Base-by-base conservation (phyloP, 2,888 invertebrate genomes). In the Lasiommata megera region DNA sequence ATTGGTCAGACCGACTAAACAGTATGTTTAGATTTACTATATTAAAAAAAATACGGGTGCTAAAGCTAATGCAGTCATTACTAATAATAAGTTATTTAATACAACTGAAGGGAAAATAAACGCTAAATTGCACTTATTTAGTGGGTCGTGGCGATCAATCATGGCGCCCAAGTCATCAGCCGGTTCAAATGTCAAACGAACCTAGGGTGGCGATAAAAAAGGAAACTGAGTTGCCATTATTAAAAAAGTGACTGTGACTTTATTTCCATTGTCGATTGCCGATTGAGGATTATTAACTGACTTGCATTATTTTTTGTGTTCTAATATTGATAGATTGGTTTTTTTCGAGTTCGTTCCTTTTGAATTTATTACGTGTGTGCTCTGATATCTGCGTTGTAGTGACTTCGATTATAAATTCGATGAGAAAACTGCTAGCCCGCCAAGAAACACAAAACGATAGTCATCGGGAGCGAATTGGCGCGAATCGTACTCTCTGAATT, bases 211-310 rank as follows among this genome's bases (percentile, higher is more conserved):
- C 84, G 82, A 84, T 87, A 88, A 89, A 88, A 88, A 77, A 82
- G 83, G 82, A 84, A 84, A 82, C 80, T 77, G 74, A 82, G 83
- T 82, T 84, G 88, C 88, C 79, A 87, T 88, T 89, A 89, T 90
- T 90, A 90, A 90, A 90, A 90, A 90, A 90, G 84, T 89, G 89
- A 90, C 90, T 88, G 84, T 84, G 84, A 89, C 88, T 89, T 88
- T 90, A 90, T 90, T 90, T 87, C 89, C 77, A 90, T 90, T 90
- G 90, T 90, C 79, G 84, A 89, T 82, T 88, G 87, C 84, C 86
- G 85, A 88, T 89, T 88, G 86, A 79, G 88, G 85, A 88, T 90
- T 90, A 90, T 89, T 88, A 89, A 87, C 86, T 90, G 90, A 90
- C 90, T 90, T 90, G 90, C 90, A 88, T 87, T 84, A 88, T 88